phyloP scores from a whole-genome alignment of 2,888 invertebrate species.

The Troilus luridus region DNA sequence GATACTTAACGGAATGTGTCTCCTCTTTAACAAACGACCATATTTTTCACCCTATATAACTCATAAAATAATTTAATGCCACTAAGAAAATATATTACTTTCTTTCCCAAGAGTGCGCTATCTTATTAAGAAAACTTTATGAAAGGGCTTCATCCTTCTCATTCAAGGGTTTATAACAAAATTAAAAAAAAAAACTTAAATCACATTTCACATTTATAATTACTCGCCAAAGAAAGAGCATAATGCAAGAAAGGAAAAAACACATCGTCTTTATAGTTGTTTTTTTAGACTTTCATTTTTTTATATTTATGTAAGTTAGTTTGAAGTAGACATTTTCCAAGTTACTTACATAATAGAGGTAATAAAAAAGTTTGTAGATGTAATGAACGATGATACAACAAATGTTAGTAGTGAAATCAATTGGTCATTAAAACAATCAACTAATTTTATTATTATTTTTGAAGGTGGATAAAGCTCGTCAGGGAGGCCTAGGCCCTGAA shows the following conservation, averaged over 20 bases:
- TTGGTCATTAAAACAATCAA: too few relatives aligned
- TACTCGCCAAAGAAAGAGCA: neutral
- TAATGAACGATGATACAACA: too few relatives aligned
- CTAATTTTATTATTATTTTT: too few relatives aligned
- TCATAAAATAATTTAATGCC: constrained; percentile 7
- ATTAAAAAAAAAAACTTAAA: neutral
- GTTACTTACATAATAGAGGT: too few relatives aligned
- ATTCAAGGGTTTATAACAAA: neutral
- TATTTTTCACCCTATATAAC: constrained; percentile 26
- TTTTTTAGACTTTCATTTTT: too few relatives aligned
- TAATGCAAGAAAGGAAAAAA: neutral
- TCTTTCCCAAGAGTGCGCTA: neutral
- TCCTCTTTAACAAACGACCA: constrained; percentile 19
- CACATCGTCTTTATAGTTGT: too few relatives aligned
- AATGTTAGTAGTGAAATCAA: too few relatives aligned
- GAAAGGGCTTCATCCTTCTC: neutral
- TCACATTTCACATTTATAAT: neutral
- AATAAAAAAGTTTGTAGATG: too few relatives aligned
- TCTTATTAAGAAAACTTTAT: constrained; percentile 15
- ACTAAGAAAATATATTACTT: neutral
- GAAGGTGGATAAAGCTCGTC: too few relatives aligned
- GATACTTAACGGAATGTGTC: constrained; percentile 56
- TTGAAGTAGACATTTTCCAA: too few relatives aligned
- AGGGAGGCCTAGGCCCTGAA: too few relatives aligned
- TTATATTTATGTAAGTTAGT: too few relatives aligned